phyloP scores from a whole-genome alignment of 2,888 invertebrate genomes.

The Perizoma flavofasciatum region DNA sequence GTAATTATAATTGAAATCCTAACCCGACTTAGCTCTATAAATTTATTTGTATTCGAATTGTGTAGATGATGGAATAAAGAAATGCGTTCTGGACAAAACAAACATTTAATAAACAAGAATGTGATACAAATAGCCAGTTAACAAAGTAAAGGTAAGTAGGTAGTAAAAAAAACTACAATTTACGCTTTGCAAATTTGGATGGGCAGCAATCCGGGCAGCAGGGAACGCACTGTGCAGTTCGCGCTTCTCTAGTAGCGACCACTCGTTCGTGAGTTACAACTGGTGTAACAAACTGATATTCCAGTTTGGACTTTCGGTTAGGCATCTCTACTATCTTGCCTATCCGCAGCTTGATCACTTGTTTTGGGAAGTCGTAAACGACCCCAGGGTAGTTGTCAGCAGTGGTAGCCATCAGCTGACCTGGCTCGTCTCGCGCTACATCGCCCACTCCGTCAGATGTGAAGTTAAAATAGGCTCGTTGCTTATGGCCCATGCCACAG shows the following conservation, averaged over 20 bases:
- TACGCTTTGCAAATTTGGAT: slow-evolving; percentile 31
- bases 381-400: slow-evolving; percentile 67
- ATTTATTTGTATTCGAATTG: background rate
- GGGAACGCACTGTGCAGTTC: slow-evolving; percentile 67
- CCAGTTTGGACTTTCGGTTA: slow-evolving; percentile 69
- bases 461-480: slow-evolving; percentile 71
- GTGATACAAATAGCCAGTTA: background rate
- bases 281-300: slow-evolving; percentile 76
- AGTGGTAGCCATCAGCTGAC: slow-evolving; percentile 56
- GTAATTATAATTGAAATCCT: slow-evolving; percentile 2
- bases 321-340: slow-evolving; percentile 70
- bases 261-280: slow-evolving; percentile 50
- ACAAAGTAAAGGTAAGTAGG: slow-evolving; percentile 4
- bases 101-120: slow-evolving; percentile 33
- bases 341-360: slow-evolving; percentile 73
- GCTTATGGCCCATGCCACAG: slow-evolving; percentile 69
- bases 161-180: slow-evolving; percentile 13
- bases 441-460: slow-evolving; percentile 74
- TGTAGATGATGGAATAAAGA: slow-evolving; percentile 8
- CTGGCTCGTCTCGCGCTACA: slow-evolving; percentile 68
- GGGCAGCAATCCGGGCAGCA: slow-evolving; percentile 54
- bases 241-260: slow-evolving; percentile 62
- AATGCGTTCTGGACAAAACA: slow-evolving; percentile 30
- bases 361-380: slow-evolving; percentile 63
- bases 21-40: background rate